phyloP scores from a whole-genome alignment of 2,113 vertebrate species.

The Passer montanus region DNA sequence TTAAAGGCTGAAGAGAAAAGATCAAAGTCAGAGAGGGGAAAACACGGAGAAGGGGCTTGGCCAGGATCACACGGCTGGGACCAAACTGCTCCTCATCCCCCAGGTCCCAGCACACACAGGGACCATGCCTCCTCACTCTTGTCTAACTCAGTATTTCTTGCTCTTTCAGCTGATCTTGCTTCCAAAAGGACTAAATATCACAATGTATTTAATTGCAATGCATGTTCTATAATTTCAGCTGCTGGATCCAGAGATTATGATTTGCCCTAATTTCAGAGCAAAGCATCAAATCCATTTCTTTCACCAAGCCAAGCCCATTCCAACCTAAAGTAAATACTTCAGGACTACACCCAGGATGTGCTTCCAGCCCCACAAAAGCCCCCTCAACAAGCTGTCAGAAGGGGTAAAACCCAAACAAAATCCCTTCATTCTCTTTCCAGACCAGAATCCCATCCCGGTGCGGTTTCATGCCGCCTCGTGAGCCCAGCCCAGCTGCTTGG shows the following conservation, averaged over 20 bases:
- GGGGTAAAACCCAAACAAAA: neutral
- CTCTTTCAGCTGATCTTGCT: neutral
- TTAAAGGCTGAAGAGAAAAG: conserved; percentile 55
- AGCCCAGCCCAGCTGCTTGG: neutral
- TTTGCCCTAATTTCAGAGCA: neutral
- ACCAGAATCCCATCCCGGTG: neutral
- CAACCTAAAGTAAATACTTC: neutral
- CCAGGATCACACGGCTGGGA: neutral
- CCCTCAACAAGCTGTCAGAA: neutral
- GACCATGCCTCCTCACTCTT: rapidly evolving
- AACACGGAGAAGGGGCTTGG: neutral
- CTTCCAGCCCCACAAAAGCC: neutral
- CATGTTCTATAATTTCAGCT: neutral
- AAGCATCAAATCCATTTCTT: neutral
- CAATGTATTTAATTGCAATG: neutral
- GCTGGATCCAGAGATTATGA: neutral
- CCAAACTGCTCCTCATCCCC: neutral
- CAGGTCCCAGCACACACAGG: neutral
- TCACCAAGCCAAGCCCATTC: neutral
- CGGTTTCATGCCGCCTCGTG: rapidly evolving
- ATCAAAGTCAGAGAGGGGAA: conserved; percentile 30
- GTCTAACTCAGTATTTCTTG: neutral
- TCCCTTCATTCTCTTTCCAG: neutral
- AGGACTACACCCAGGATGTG: neutral
- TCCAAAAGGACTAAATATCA: neutral